A percentile compares a stretch with the other conserved stretches of the same genome.
These are phyloP conservation scores for Pyralis farinalis DNA, from an alignment of 2,888 invertebrate genomes.

Conservation along the genomic window DNA sequence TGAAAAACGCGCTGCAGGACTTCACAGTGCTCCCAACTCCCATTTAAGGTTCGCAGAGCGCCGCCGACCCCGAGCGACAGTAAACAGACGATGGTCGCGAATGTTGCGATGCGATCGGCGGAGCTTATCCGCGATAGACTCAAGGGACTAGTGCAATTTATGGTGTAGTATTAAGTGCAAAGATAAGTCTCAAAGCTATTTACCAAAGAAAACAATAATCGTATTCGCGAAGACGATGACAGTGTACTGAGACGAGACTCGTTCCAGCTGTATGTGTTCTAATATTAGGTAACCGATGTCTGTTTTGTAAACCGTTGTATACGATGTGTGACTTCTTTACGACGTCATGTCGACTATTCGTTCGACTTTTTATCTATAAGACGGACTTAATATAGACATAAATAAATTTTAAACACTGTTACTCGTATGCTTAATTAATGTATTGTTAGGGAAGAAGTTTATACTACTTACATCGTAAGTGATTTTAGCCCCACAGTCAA, in stretches of 20 bases:
- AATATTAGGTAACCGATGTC: constrained; percentile 58
- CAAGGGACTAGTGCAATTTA: constrained; percentile 27
- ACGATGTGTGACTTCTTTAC: constrained; percentile 74
- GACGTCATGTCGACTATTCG: constrained; percentile 60
- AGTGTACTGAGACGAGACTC: constrained; percentile 10
- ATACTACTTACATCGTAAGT: constrained; percentile 60
- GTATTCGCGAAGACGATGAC: constrained; percentile 18
- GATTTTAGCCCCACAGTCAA: constrained; percentile 62
- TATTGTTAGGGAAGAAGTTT: constrained; percentile 72
- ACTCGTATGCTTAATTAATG: constrained; percentile 75
- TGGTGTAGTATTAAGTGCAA: constrained; percentile 12
- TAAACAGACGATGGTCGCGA: constrained; percentile 36
- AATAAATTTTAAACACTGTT: constrained; percentile 78
- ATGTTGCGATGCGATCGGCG: constrained; percentile 56
- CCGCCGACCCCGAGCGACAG: constrained; percentile 72
- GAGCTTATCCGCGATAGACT: constrained; percentile 47
- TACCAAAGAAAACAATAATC: constrained; percentile 47
- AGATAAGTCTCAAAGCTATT: constrained; percentile 6
- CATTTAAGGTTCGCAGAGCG: constrained; percentile 85
- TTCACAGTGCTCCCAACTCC: constrained; percentile 94
- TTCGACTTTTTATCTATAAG: constrained; percentile 63
- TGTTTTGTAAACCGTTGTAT: constrained; percentile 78
- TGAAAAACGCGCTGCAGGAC: constrained; percentile 95
- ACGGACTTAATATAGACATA: constrained; percentile 60
- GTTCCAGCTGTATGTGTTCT: constrained; percentile 49